Percentiles rank a stretch among this genome's conserved stretches.
Evolutionary conservation across 2,888 invertebrate genomes (phyloP).

Genomic region (Megaustenia siamemsis): DNA sequence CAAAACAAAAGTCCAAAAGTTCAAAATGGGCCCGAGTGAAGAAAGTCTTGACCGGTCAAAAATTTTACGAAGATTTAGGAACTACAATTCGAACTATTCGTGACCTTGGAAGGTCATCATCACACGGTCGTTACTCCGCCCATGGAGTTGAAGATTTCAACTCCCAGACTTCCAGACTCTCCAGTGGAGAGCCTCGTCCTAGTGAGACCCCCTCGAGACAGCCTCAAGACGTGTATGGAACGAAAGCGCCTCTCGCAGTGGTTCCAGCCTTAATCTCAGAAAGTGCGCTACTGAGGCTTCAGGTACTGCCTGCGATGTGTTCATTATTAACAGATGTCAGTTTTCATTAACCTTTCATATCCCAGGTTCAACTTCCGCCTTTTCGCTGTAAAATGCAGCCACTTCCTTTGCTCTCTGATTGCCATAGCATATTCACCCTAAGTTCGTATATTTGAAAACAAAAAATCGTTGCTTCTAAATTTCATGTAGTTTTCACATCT

Average conservation of each 20-base stretch:
- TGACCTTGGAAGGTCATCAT: conserved; percentile 65
- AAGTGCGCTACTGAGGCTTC: neutral
- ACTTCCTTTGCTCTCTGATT: too few relatives aligned
- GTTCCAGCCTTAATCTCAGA: neutral
- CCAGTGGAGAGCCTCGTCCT: conserved; percentile 63
- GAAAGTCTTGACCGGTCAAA: conserved; percentile 86
- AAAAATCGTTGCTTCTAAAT: too few relatives aligned
- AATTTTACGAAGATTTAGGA: conserved; percentile 69
- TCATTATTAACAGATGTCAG: too few relatives aligned
- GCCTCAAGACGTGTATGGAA: conserved; percentile 61
- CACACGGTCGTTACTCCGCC: conserved; percentile 57
- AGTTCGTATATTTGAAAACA: too few relatives aligned
- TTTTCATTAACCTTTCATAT: too few relatives aligned
- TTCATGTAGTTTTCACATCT: too few relatives aligned
- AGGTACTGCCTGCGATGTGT: too few relatives aligned
- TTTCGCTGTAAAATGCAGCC: too few relatives aligned
- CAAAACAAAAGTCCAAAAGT: conserved; percentile 80
- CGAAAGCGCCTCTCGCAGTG: neutral
- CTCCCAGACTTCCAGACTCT: conserved; percentile 53
- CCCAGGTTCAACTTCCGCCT: too few relatives aligned
- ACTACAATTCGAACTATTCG: conserved; percentile 68
- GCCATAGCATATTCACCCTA: too few relatives aligned
- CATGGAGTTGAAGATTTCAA: conserved; percentile 51
- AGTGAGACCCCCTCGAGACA: conserved; percentile 70
- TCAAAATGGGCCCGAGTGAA: conserved; percentile 95